phyloP scores from a whole-genome alignment of 2,113 vertebrate genomes.

The Caracal caracal region DNA sequence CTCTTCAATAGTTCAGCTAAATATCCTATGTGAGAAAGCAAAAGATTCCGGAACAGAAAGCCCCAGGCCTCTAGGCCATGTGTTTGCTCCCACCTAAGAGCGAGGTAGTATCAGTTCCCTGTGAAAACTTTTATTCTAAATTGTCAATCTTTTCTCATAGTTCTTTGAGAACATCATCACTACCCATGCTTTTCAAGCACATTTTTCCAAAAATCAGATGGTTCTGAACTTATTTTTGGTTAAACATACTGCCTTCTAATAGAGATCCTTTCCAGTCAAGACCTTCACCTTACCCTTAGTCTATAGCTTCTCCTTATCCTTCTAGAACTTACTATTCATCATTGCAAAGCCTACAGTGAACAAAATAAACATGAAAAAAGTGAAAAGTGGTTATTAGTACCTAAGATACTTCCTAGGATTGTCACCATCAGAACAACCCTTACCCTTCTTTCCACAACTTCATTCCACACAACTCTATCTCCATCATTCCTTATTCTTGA shows the following conservation, averaged over 20 bases:
- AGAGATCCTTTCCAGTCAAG: not conserved
- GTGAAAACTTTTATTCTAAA: not conserved
- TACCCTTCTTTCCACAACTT: not conserved
- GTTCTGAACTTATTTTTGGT: not conserved
- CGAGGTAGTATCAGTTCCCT: not conserved
- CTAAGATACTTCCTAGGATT: not conserved
- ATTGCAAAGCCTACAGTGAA: not conserved
- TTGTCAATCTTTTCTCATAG: not conserved
- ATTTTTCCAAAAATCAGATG: slow-evolving; percentile 35
- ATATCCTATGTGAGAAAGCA: not conserved
- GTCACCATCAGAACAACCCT: not conserved
- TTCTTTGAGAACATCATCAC: not conserved
- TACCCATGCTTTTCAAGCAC: not conserved
- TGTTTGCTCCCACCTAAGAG: not conserved
- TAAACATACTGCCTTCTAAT: slow-evolving; percentile 10
- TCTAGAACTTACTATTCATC: not conserved
- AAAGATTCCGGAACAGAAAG: not conserved
- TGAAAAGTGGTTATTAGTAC: not conserved
- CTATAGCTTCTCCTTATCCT: not conserved
- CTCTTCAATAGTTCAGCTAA: not conserved
- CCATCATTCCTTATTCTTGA: not conserved
- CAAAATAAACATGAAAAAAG: not conserved
- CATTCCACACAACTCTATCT: not conserved
- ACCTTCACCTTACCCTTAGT: not conserved
- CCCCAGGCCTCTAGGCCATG: not conserved